Conservation (phyloP, 2,888 invertebrate genomes). For the Aplocera efformata region DNA sequence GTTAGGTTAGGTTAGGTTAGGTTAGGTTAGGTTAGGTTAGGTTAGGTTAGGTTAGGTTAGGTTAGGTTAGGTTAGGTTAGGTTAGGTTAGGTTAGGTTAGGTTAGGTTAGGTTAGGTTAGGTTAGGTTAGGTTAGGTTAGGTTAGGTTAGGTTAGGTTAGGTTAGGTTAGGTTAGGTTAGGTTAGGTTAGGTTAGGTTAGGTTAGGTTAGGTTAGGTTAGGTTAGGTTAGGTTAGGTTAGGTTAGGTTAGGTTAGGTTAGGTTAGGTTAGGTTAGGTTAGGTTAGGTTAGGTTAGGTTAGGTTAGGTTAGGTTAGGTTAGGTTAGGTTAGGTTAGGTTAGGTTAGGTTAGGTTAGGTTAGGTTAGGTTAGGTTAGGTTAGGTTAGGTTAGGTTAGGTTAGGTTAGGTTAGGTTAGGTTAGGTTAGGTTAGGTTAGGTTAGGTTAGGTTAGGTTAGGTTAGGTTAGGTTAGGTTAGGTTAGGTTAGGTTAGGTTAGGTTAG, state of each 20-base stretch:
- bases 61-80: slow-evolving; percentile 27
- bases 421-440: slow-evolving; percentile 15
- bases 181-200: slow-evolving; percentile 16
- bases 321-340: slow-evolving; percentile 18
- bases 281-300: slow-evolving; percentile 17
- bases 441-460: slow-evolving; percentile 15
- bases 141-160: slow-evolving; percentile 18
- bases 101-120: slow-evolving; percentile 29
- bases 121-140: slow-evolving; percentile 25
- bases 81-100: slow-evolving; percentile 31
- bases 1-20: no score
- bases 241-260: slow-evolving; percentile 16
- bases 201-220: slow-evolving; percentile 17
- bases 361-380: slow-evolving; percentile 17
- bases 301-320: slow-evolving; percentile 16
- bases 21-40: neutral
- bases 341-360: slow-evolving; percentile 17
- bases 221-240: slow-evolving; percentile 24
- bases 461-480: slow-evolving; percentile 16
- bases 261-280: slow-evolving; percentile 15
- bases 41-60: slow-evolving; percentile 26
- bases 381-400: slow-evolving; percentile 14
- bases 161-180: slow-evolving; percentile 18
- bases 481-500: slow-evolving; percentile 16
- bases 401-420: slow-evolving; percentile 16